Conservation (phyloP, 2,797 vertebrate species). For the Rachycentron canadum region DNA sequence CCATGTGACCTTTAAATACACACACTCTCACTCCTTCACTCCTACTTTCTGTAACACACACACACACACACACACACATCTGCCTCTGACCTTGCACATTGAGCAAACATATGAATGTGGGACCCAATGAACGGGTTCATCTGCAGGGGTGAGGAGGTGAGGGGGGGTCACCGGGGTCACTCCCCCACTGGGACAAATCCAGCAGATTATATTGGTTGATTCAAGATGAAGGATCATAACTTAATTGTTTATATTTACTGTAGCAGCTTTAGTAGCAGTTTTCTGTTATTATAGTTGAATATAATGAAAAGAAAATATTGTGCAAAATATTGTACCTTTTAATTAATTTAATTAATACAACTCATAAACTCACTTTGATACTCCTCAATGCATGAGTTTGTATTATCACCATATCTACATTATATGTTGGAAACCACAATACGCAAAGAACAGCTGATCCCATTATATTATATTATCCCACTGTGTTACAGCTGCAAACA, state of each 20-base stretch:
- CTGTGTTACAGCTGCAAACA: too few species aligned
- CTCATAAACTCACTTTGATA: background rate
- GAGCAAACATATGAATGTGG: background rate
- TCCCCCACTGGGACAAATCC: background rate
- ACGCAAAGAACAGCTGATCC: too few species aligned
- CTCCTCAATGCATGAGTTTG: background rate
- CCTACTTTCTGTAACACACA: background rate
- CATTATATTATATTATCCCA: too few species aligned
- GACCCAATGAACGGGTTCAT: constrained; percentile 32
- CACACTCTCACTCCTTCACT: background rate
- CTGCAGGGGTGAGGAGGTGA: constrained; percentile 5
- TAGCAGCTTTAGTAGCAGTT: background rate
- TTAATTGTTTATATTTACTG: background rate
- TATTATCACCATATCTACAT: too few species aligned
- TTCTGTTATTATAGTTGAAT: background rate
- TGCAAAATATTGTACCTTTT: too few species aligned
- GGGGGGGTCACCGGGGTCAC: background rate
- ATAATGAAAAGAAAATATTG: background rate
- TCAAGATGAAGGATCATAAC: background rate
- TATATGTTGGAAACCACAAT: too few species aligned
- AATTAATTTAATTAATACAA: too few species aligned
- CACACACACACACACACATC: constrained; percentile 4
- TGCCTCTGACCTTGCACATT: constrained; percentile 20
- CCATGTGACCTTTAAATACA: constrained; percentile 23
- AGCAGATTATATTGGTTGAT: constrained; percentile 10